These are phyloP conservation scores for Pseudochaenichthys georgianus DNA, from an alignment of 2,797 vertebrate genomes.

Conservation along the genomic window DNA sequence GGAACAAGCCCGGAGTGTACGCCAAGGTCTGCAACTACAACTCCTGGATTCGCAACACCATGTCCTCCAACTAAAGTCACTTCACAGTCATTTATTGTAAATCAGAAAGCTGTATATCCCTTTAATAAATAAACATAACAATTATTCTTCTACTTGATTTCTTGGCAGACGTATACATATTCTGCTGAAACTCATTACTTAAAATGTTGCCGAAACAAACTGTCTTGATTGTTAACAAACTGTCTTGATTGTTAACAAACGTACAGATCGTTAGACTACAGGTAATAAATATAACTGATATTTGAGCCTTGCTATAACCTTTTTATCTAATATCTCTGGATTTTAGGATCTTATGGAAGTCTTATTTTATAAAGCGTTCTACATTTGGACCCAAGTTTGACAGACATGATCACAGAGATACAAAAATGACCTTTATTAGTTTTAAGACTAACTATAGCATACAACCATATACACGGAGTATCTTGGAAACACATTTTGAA, in stretches of 20 bases:
- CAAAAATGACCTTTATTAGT: conserved; percentile 69
- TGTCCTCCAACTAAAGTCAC: no score
- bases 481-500: conserved; percentile 24
- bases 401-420: conserved; percentile 8
- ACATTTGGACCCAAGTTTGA: background rate
- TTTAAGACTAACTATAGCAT: conserved; percentile 59
- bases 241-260: background rate
- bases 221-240: no score
- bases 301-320: background rate
- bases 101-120: background rate
- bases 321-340: background rate
- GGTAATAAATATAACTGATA: background rate
- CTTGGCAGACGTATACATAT: background rate
- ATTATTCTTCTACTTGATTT: background rate
- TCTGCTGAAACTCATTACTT: background rate
- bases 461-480: conserved; percentile 39
- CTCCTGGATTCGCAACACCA: no score
- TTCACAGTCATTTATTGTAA: background rate
- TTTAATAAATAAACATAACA: conserved; percentile 3
- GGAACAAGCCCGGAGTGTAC: conserved; percentile 80
- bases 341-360: background rate
- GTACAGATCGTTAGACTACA: background rate
- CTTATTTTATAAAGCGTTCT: background rate
- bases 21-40: conserved; percentile 38
- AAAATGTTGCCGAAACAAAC: background rate